Conservation (phyloP, 2,797 vertebrate genomes). For the Xyrichtys novacula region DNA sequence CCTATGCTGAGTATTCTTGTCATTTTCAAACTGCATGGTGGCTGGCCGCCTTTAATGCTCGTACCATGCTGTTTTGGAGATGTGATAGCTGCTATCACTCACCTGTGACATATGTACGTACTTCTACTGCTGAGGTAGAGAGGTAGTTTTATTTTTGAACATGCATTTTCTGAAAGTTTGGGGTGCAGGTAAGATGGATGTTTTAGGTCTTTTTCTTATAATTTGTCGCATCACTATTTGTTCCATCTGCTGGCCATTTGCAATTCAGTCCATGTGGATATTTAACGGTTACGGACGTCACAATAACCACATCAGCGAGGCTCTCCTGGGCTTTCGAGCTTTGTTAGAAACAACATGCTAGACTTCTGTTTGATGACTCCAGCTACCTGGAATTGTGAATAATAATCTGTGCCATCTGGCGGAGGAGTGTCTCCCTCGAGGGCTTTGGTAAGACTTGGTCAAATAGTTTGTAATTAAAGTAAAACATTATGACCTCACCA, state of each 20-base stretch:
- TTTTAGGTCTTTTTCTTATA: constrained; percentile 13
- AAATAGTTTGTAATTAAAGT: constrained; percentile 49
- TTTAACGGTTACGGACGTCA: constrained; percentile 39
- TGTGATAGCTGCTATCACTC: constrained; percentile 55
- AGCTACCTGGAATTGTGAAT: constrained; percentile 71
- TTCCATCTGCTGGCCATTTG: constrained; percentile 40
- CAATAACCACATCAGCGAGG: constrained; percentile 34
- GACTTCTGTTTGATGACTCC: constrained; percentile 61
- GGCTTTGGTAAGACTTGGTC: constrained; percentile 53
- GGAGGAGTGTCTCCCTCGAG: constrained; percentile 38
- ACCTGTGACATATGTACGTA: constrained; percentile 42
- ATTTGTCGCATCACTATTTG: constrained; percentile 12
- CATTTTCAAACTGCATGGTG: constrained; percentile 75
- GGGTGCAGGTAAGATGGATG: constrained; percentile 64
- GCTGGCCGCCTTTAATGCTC: constrained; percentile 55
- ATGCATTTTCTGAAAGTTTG: constrained; percentile 15
- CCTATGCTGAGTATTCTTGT: constrained; percentile 63
- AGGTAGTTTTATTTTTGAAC: constrained; percentile 38
- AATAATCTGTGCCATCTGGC: constrained; percentile 74
- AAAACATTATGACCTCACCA: constrained; percentile 47
- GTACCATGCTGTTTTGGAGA: constrained; percentile 71
- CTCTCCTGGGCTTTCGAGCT: constrained; percentile 62
- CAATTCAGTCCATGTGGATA: constrained; percentile 45
- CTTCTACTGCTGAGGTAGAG: constrained; percentile 26
- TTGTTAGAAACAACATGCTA: constrained; percentile 70